These are phyloP conservation scores for Drosophila tropicalis DNA, from an alignment of 1,140 invertebrate species.

Conservation along the genomic window DNA sequence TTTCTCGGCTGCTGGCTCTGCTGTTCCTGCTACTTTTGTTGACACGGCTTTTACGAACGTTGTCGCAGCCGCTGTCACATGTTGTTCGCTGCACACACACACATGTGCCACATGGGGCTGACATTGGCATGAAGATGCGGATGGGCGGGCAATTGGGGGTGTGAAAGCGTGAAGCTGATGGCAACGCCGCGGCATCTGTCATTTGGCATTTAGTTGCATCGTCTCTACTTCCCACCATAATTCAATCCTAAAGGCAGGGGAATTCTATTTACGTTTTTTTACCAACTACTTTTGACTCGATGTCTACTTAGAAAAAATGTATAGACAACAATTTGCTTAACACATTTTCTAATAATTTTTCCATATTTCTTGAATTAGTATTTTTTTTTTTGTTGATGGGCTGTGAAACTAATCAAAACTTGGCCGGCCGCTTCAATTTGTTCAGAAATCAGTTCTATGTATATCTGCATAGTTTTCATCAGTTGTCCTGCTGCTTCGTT, in stretches of 20 bases:
- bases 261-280: conserved; percentile 35
- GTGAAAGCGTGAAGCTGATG: conserved; percentile 55
- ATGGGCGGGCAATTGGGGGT: conserved; percentile 26
- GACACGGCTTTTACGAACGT: conserved; percentile 72
- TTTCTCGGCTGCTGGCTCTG: conserved; percentile 29
- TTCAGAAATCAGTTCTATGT: conserved; percentile 43
- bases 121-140: conserved; percentile 27
- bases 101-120: conserved; percentile 16
- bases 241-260: neutral
- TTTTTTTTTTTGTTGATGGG: conserved; percentile 24
- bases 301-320: neutral
- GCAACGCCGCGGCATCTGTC: conserved; percentile 49
- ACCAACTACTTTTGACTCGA: conserved; percentile 40
- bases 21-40: conserved; percentile 61
- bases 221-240: conserved; percentile 54
- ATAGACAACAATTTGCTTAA: neutral
- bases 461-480: conserved; percentile 25
- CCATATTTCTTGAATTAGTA: neutral
- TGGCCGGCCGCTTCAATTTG: conserved; percentile 55
- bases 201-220: conserved; percentile 57
- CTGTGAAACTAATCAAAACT: conserved; percentile 58
- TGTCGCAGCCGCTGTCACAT: conserved; percentile 76
- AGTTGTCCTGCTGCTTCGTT: neutral
- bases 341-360: neutral
- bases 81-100: conserved; percentile 56